These are phyloP conservation scores for Nebria ingens DNA, from an alignment of 1,140 invertebrate species.

Conservation along the genomic window DNA sequence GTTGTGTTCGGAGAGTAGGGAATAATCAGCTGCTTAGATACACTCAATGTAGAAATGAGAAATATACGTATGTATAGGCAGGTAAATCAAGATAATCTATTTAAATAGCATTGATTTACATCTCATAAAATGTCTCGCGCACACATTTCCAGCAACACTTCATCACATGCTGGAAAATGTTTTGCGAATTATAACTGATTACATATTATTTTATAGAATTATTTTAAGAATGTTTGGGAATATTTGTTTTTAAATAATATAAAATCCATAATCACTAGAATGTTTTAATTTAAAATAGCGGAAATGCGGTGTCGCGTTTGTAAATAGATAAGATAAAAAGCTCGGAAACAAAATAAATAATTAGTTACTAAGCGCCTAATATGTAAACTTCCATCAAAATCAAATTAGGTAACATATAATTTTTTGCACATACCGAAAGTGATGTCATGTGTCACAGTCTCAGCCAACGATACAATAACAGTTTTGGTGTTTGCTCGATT, in stretches of 20 bases:
- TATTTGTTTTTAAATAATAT: no score
- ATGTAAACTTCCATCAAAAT: not conserved
- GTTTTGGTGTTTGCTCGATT: constrained; percentile 31
- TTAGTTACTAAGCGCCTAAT: not conserved
- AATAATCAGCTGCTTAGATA: not conserved
- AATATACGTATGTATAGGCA: not conserved
- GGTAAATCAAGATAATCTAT: no score
- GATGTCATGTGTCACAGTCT: constrained; percentile 46
- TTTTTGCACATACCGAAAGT: constrained; percentile 42
- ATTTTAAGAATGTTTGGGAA: no score
- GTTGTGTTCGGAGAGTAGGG: not conserved
- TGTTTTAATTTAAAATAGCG: not conserved
- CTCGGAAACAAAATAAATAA: not conserved
- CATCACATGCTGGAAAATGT: no score
- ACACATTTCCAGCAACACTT: no score
- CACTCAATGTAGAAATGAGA: not conserved
- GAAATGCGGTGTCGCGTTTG: not conserved
- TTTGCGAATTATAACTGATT: no score
- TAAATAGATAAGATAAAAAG: not conserved
- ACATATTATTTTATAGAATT: no score
- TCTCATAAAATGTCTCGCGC: no score
- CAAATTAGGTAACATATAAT: no score
- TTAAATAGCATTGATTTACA: no score
- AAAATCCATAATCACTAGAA: no score
- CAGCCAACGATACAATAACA: constrained; percentile 34